Percentiles rank a stretch among this genome's conserved stretches.
These are phyloP conservation scores for Archilochus colubris DNA, from an alignment of 2,113 vertebrate genomes.

Conservation along the genomic window DNA sequence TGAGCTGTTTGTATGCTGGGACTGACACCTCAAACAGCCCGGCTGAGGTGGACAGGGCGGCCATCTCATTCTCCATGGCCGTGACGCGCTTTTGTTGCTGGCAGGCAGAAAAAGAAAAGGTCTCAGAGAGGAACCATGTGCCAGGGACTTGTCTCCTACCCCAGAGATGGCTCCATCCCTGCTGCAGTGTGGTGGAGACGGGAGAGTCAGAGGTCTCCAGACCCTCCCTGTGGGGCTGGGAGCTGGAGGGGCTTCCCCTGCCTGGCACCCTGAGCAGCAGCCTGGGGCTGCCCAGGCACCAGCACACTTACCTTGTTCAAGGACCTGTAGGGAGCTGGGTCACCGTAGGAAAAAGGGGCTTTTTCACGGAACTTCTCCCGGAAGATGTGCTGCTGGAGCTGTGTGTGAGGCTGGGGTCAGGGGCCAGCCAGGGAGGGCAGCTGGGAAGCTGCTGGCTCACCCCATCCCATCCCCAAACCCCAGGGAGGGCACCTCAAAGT, in stretches of 20 bases:
- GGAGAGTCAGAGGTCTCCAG: neutral
- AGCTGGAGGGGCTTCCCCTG: neutral
- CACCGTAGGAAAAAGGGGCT: conserved; percentile 68
- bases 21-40: conserved; percentile 72
- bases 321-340: conserved; percentile 67
- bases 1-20: conserved; percentile 74
- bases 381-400: conserved; percentile 74
- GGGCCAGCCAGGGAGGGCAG: accelerated
- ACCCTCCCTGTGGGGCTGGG: neutral
- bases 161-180: accelerated
- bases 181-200: accelerated
- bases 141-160: accelerated
- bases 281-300: too few species aligned
- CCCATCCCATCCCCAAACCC: neutral
- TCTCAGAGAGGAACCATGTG: neutral
- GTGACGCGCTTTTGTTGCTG: conserved; percentile 63
- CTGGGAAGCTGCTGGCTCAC: accelerated
- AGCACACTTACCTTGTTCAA: conserved; percentile 65
- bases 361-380: conserved; percentile 67
- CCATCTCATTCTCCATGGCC: conserved; percentile 64
- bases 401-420: accelerated
- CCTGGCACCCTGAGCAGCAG: neutral
- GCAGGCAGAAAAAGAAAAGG: neutral
- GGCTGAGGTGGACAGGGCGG: conserved; percentile 58
- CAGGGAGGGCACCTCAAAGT: conserved; percentile 67